Conservation (phyloP, 2,888 invertebrate species). For the Orthonevra nobilis region DNA sequence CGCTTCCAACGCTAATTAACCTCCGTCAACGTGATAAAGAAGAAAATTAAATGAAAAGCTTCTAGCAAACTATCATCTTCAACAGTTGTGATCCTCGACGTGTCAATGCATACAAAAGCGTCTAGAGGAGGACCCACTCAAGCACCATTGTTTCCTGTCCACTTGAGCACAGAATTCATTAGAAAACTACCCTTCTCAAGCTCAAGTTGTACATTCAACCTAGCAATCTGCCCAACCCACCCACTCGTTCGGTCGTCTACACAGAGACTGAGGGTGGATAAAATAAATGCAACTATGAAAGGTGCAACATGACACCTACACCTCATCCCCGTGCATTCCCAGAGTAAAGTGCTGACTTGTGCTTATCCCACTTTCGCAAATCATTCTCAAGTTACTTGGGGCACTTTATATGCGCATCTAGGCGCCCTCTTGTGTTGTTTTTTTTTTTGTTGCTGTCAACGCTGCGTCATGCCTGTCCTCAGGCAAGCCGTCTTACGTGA, state of each 20-base stretch:
- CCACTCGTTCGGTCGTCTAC: slow-evolving; percentile 3
- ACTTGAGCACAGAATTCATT: slow-evolving; percentile 62
- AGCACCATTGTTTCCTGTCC: slow-evolving; percentile 60
- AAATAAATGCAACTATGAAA: slow-evolving; percentile 16
- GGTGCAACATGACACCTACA: background rate
- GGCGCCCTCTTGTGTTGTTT: slow-evolving; percentile 32
- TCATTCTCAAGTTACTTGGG: slow-evolving; percentile 62
- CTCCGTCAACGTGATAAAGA: slow-evolving; percentile 25
- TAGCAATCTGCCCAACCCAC: slow-evolving; percentile 2
- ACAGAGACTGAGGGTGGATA: slow-evolving; percentile 26
- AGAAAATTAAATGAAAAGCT: slow-evolving; percentile 26
- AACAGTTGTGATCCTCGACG: slow-evolving; percentile 42
- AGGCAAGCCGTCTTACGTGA: slow-evolving; percentile 17
- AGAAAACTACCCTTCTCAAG: slow-evolving; percentile 30
- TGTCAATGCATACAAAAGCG: slow-evolving; percentile 59
- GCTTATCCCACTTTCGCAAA: slow-evolving; percentile 65
- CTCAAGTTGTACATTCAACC: slow-evolving; percentile 28
- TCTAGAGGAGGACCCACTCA: slow-evolving; percentile 8
- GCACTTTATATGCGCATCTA: slow-evolving; percentile 28
- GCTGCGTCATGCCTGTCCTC: slow-evolving; percentile 14
- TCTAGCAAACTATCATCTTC: too few species aligned
- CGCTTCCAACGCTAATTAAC: slow-evolving; percentile 30
- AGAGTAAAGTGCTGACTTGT: slow-evolving; percentile 56
- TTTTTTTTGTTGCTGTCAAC: too few species aligned
- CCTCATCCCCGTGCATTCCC: slow-evolving; percentile 1